phyloP scores from a whole-genome alignment of 2,888 invertebrate species.

The Dicycla oo region DNA sequence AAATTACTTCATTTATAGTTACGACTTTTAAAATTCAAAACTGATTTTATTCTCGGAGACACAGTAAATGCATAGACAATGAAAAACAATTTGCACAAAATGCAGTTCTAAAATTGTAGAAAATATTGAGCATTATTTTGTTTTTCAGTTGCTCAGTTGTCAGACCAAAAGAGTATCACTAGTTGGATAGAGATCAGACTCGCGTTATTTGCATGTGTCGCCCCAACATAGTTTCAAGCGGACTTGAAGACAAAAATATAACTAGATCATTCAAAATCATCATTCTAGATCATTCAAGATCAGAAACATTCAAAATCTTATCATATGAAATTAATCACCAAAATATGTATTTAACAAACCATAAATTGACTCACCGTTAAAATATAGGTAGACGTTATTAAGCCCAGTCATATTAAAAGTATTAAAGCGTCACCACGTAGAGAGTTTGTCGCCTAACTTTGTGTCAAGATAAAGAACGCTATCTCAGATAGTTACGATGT shows the following conservation, averaged over 20 bases:
- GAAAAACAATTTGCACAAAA: conserved; percentile 10
- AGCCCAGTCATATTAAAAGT: conserved; percentile 36
- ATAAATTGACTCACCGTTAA: conserved; percentile 29
- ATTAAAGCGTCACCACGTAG: conserved; percentile 30
- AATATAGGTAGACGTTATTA: conserved; percentile 10
- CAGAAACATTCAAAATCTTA: conserved; percentile 2
- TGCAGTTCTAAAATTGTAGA: background rate
- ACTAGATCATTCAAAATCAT: background rate
- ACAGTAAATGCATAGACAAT: background rate
- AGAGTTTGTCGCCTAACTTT: conserved; percentile 45
- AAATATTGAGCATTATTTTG: background rate
- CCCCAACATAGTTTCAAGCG: background rate
- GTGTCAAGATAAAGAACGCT: conserved; percentile 66
- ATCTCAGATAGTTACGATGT: conserved; percentile 60
- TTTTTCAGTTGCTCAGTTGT: conserved; percentile 5
- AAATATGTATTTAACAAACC: conserved; percentile 22
- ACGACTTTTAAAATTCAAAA: conserved; percentile 16
- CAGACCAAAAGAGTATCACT: conserved; percentile 1
- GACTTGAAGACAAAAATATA: background rate
- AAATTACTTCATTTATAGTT: conserved; percentile 26
- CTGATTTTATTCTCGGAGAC: background rate
- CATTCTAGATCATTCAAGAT: too few species aligned
- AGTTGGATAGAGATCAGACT: background rate
- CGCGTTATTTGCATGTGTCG: background rate
- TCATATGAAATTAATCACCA: conserved; percentile 8